Evolutionary conservation across 2,797 vertebrate genomes (phyloP).

Genomic region (Megalops cyprinoides): DNA sequence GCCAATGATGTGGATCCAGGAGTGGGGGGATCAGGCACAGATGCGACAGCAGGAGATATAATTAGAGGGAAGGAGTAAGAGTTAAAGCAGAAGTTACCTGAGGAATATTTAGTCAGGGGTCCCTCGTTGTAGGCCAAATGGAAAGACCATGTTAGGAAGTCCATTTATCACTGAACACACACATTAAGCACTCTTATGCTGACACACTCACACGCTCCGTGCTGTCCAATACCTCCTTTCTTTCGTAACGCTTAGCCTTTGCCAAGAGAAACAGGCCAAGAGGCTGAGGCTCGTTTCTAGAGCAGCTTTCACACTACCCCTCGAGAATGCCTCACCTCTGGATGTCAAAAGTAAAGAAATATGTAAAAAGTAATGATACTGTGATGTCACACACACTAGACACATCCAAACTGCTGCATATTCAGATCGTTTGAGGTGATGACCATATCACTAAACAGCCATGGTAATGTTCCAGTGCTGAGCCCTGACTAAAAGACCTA

Average conservation of each 20-base stretch:
- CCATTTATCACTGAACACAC: too few relatives aligned
- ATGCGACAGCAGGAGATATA: neutral
- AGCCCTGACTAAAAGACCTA: too few relatives aligned
- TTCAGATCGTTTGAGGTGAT: too few relatives aligned
- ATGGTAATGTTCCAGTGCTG: too few relatives aligned
- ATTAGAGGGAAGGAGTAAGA: too few relatives aligned
- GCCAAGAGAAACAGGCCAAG: neutral
- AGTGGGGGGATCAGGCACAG: neutral
- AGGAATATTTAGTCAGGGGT: neutral
- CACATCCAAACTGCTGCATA: too few relatives aligned
- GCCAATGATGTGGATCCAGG: neutral
- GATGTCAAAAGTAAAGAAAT: too few relatives aligned
- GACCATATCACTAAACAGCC: too few relatives aligned
- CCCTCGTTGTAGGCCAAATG: neutral
- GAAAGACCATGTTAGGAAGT: constrained; percentile 1
- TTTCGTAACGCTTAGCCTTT: neutral
- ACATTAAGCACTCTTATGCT: neutral
- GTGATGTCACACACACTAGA: too few relatives aligned
- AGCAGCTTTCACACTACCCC: neutral
- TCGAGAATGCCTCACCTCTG: neutral
- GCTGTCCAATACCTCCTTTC: neutral
- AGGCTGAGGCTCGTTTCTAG: neutral
- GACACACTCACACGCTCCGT: neutral
- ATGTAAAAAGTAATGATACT: too few relatives aligned
- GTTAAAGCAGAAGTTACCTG: too few relatives aligned